These are phyloP conservation scores for Lycaon pictus DNA, from an alignment of 2,113 vertebrate genomes.

Conservation along the genomic window DNA sequence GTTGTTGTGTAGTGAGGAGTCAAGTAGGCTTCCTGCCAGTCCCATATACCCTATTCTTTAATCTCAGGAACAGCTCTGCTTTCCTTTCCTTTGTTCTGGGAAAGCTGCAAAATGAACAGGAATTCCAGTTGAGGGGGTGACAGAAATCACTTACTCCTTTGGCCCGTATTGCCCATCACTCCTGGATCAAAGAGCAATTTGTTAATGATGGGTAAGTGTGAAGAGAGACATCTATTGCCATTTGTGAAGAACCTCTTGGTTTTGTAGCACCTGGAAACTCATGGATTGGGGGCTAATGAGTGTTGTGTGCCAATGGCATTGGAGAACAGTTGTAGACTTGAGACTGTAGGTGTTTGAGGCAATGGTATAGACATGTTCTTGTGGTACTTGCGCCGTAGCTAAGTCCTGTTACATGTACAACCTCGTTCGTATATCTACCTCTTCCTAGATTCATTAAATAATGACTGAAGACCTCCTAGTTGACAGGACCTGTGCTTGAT, in stretches of 20 bases:
- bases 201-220: neutral
- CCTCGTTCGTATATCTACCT: neutral
- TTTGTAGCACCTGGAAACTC: neutral
- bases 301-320: rapidly evolving
- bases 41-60: neutral
- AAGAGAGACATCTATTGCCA: constrained; percentile 15
- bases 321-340: neutral
- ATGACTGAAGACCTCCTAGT: neutral
- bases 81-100: constrained; percentile 47
- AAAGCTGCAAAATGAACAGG: constrained; percentile 79
- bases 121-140: constrained; percentile 77
- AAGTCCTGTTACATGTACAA: neutral
- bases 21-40: neutral
- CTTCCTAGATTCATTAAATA: neutral
- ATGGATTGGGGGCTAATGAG: neutral
- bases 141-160: constrained; percentile 81
- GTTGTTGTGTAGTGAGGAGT: neutral
- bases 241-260: constrained; percentile 8
- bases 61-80: constrained; percentile 1
- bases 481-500: neutral
- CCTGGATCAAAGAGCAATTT: constrained; percentile 78
- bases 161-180: constrained; percentile 75
- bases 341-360: neutral
- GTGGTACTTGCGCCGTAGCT: rapidly evolving
- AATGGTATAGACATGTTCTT: neutral